Percentiles rank a stretch among this genome's conserved stretches.
phyloP scores from a whole-genome alignment of 2,888 invertebrate genomes.

The Temnothorax unifasciatus region DNA sequence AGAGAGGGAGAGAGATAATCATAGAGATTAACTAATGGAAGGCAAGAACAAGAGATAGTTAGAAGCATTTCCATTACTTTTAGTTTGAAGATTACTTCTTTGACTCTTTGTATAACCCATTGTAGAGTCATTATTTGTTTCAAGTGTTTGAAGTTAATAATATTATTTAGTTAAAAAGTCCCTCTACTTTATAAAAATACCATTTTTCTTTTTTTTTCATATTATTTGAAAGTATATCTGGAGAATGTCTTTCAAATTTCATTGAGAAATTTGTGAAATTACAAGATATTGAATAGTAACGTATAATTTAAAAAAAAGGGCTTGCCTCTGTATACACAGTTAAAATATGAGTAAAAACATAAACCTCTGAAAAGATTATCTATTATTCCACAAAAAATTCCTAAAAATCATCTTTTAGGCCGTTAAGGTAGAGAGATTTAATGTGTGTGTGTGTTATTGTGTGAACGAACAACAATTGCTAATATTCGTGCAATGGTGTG shows the following conservation, averaged over 20 bases:
- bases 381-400: not conserved
- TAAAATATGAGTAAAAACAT: not conserved
- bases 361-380: not conserved
- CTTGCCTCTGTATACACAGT: no score
- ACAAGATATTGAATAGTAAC: not conserved
- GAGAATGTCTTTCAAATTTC: not conserved
- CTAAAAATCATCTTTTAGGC: not conserved
- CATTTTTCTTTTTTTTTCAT: not conserved
- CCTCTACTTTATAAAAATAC: not conserved
- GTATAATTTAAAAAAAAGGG: not conserved
- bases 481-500: not conserved
- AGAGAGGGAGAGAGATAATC: not conserved
- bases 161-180: not conserved
- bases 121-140: not conserved
- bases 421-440: not conserved
- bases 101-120: not conserved
- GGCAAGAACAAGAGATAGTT: not conserved
- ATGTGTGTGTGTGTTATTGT: not conserved
- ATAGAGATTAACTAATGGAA: constrained; percentile 1
- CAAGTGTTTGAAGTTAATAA: not conserved
- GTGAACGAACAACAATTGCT: constrained; percentile 15
- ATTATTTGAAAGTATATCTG: not conserved
- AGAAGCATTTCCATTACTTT: constrained; percentile 6
- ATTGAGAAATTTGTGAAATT: not conserved
- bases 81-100: not conserved